Base-by-base conservation (phyloP, 2,797 vertebrate genomes). In the Fistularia tabacaria region DNA sequence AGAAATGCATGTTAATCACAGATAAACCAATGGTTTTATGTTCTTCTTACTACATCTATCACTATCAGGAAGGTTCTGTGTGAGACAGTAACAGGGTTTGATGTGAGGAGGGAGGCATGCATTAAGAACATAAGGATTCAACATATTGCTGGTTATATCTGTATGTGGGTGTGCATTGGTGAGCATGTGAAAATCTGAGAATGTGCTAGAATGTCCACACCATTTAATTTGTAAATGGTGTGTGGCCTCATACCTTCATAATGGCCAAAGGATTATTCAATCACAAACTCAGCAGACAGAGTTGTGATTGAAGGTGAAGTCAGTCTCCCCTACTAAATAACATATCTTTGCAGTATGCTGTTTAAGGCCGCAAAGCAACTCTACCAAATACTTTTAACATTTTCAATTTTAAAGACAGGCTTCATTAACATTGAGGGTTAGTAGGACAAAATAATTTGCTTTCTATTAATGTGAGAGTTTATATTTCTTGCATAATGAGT, bases 281-380 rank as follows among this genome's bases (percentile, higher is more conserved):
- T 89, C 84, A 81, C 75, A 66, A 57, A 57, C 38, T 7, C 10
- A 63, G 63, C 82, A 87, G 73, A 87, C 86, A 72, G 81, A 69
- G 46, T 69, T 64, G 10, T 43, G 62, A 69, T 80, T 69, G 43
- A 11, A 7, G 10, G 10, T 6, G 43, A 12, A 45, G 43, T 12
- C 11, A 45, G 14, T 45, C 11, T 45, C 10, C 6, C 43, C 43
- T 45, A 11, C 43, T 12, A 13, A 45, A 45, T 11, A 13, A 45
- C 43, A 45, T 25, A 25, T 25, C 25, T 25, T 25, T 25, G 25
- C 25, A 25, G 25, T 25, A 25, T 25, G 25, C 25, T 25, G 25
- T 25, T 25, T 25, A 25, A 25, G 25, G 25, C 25, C 25, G 25
- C 25, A 25, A 25, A 25, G 5, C 25, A 25, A 5, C 25, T 25